Conservation (phyloP, 2,797 vertebrate genomes). For the Setipinna tenuifilis region DNA sequence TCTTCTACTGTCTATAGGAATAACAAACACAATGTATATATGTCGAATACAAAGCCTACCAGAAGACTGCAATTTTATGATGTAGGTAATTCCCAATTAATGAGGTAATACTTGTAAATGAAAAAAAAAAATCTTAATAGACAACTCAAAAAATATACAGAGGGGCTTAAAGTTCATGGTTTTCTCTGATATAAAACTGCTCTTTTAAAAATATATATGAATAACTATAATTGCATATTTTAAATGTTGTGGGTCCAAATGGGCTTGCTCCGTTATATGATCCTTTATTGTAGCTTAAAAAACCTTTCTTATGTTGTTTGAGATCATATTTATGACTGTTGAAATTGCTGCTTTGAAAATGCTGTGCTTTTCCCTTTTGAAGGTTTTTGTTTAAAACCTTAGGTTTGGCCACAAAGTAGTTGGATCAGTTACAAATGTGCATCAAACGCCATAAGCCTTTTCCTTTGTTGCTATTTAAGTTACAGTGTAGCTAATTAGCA, state of each 20-base stretch:
- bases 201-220: not conserved
- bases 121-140: too few relatives aligned
- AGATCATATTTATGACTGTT: not conserved
- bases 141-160: too few relatives aligned
- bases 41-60: too few relatives aligned
- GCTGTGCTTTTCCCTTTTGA: not conserved
- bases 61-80: too few relatives aligned
- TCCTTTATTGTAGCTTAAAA: not conserved
- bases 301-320: not conserved
- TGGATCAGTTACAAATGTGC: slow-evolving; percentile 5
- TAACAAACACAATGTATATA: too few relatives aligned
- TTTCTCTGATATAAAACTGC: not conserved
- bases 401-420: not conserved
- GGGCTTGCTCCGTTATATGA: not conserved
- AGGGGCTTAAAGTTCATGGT: not conserved
- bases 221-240: not conserved
- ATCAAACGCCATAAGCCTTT: slow-evolving; percentile 3
- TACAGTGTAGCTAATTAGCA: slow-evolving; percentile 1
- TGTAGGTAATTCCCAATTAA: too few relatives aligned
- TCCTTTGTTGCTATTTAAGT: slow-evolving; percentile 7
- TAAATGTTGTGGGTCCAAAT: not conserved
- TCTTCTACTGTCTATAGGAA: too few relatives aligned
- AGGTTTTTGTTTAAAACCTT: not conserved
- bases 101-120: too few relatives aligned
- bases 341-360: not conserved